Conservation (phyloP, 2,888 invertebrate genomes). For the Oscheius onirici region DNA sequence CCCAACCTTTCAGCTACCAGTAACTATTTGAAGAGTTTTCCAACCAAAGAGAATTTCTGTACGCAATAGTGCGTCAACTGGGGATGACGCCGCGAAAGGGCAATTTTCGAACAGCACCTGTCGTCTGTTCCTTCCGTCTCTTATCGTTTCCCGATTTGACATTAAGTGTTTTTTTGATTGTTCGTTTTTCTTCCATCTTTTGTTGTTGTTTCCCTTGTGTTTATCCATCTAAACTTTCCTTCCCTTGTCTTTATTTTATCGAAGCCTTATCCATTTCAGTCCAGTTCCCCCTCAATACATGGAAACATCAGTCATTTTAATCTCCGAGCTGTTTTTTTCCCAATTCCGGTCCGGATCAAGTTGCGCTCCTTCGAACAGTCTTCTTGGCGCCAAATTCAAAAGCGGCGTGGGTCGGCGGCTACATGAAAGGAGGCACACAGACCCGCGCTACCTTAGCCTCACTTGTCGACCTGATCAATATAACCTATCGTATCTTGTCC, state of each 20-base stretch:
- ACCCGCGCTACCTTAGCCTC: too few species aligned
- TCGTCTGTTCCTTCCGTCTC: not conserved
- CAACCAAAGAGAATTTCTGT: not conserved
- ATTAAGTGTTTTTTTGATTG: not conserved
- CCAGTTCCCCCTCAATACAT: not conserved
- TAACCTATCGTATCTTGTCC: not conserved
- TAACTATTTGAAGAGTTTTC: too few species aligned
- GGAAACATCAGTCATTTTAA: not conserved
- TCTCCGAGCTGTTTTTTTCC: not conserved
- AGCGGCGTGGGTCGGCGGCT: constrained; percentile 25
- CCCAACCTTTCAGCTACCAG: too few species aligned
- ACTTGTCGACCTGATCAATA: constrained; percentile 27
- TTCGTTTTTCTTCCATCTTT: not conserved
- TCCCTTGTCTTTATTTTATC: not conserved
- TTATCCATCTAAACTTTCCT: not conserved
- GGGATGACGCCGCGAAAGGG: constrained; percentile 18
- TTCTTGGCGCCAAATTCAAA: constrained; percentile 29
- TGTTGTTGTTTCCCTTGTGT: not conserved
- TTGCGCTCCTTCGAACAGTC: not conserved
- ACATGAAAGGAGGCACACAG: constrained; percentile 14
- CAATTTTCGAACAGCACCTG: constrained; percentile 6
- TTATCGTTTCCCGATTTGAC: not conserved
- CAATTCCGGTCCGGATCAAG: not conserved
- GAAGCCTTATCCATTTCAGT: not conserved
- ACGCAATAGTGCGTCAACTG: constrained; percentile 10